Percentiles rank a stretch among this genome's conserved stretches.
Evolutionary conservation across 2,888 invertebrate genomes (phyloP).

Genomic region (Helleia helle): DNA sequence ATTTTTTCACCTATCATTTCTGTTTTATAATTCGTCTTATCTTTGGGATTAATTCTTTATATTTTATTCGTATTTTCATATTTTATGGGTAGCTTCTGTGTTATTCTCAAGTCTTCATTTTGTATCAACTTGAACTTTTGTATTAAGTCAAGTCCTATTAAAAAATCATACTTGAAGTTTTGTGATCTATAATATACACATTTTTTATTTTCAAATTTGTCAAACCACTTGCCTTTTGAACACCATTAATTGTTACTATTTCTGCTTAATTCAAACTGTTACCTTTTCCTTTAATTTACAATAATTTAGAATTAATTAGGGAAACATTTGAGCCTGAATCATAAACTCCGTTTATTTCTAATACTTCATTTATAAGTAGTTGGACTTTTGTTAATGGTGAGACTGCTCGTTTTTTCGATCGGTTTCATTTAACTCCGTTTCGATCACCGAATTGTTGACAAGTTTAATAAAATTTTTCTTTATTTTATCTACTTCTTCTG

Average conservation of each 20-base stretch:
- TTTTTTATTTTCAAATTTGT: slow-evolving; percentile 12
- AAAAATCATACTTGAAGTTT: slow-evolving; percentile 13
- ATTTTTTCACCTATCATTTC: slow-evolving; percentile 12
- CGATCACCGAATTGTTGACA: too few relatives aligned
- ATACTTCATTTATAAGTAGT: slow-evolving; percentile 19
- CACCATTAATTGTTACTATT: slow-evolving; percentile 21
- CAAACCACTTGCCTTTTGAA: slow-evolving; percentile 14
- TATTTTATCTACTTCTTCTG: too few relatives aligned
- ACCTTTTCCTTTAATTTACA: slow-evolving; percentile 12
- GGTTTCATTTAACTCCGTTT: too few relatives aligned
- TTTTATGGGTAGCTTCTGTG: neutral
- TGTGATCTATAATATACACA: slow-evolving; percentile 6
- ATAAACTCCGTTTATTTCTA: slow-evolving; percentile 23
- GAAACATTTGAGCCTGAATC: slow-evolving; percentile 28
- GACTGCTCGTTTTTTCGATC: too few relatives aligned
- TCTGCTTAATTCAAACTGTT: slow-evolving; percentile 10
- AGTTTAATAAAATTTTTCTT: too few relatives aligned
- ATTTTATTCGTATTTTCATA: neutral
- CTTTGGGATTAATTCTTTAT: slow-evolving; percentile 11
- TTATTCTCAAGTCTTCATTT: slow-evolving; percentile 10
- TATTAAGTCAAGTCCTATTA: slow-evolving; percentile 13
- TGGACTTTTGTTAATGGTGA: too few relatives aligned
- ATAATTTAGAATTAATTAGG: slow-evolving; percentile 24
- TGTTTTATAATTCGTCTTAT: slow-evolving; percentile 6
- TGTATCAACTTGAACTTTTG: slow-evolving; percentile 10